These are phyloP conservation scores for Orthosia gracilis DNA, from an alignment of 2,888 invertebrate species.

Conservation along the genomic window DNA sequence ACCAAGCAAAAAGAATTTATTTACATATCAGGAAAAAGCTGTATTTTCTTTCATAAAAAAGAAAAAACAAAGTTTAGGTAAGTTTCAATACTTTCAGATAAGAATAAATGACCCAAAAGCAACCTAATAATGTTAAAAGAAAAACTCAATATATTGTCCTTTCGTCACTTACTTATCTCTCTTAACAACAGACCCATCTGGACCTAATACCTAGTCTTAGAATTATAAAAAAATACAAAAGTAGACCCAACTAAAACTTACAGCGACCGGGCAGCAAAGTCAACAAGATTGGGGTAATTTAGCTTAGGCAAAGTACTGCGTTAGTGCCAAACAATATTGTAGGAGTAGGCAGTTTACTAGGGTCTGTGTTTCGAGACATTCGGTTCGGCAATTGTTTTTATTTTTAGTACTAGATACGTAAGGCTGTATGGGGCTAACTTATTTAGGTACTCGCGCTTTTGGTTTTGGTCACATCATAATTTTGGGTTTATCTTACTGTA, in stretches of 20 bases:
- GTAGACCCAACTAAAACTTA: not conserved
- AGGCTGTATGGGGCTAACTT: not conserved
- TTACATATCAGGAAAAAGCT: not conserved
- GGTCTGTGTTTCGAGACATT: not conserved
- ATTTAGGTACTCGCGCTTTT: no score
- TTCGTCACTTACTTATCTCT: not conserved
- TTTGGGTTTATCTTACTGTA: no score
- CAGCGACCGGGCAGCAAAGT: not conserved
- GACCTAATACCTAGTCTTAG: no score
- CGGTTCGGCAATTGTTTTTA: not conserved
- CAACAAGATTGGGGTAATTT: constrained; percentile 24
- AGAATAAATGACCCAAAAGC: no score
- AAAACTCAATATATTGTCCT: not conserved
- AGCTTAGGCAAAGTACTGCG: not conserved
- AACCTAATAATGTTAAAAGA: not conserved
- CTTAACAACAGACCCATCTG: not conserved
- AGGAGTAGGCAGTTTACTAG: not conserved
- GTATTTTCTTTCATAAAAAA: no score
- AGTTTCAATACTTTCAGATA: no score
- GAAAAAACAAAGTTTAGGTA: no score
- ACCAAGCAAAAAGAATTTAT: no score
- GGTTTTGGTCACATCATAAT: no score
- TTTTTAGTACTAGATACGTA: not conserved
- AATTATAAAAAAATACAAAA: not conserved
- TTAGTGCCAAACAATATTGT: constrained; percentile 15